Evolutionary conservation across 1,140 invertebrate genomes (phyloP), one percentile per base, ranked within the genome.

Genomic region (Lepidotrigona ventralis): DNA sequence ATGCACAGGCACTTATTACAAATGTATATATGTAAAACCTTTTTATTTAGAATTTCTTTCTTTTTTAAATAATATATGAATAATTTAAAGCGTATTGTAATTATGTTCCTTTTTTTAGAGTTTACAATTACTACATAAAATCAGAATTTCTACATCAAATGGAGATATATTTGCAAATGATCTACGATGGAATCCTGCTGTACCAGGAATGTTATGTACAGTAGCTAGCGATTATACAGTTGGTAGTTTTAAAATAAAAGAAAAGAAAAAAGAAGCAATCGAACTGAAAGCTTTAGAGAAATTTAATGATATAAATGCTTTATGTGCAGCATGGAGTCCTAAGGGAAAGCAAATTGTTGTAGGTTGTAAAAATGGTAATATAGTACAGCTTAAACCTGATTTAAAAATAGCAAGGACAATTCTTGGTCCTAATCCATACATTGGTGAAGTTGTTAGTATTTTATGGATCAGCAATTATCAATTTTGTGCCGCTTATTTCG

Each of bases 311-410:
- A 12, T 92, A 1, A 91, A 93, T 63, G 90, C 91, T 14, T 75
- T 92, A 2, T 95, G 95, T 79, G 89, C 96, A 21, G 95, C 95
- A 63, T 97, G 97, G 97, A 97, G 97, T 92, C 97, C 97, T 4
- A 97, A 97, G 92, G 97, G 97, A 5, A 97, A 97, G 89, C 97
- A 97, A 90, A 88, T 97, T 29, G 96, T 96, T 12, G 94, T 97
- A 4, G 97, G 96, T 0, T 95, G 95, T 85, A 93, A 87, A 64
- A 95, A 95, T 91, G 97, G 96, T 8, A 94, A 92, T 21, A 91
- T 97, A 23, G 91, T 94, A 51, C 96, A 97, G 90, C 94, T 96
- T 80, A 97, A 97, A 90, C 96, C 96, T 11, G 95, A 96, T 72
- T 90, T 97, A 64, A 95, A 95, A 89, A 89, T 95, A 76, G 96